A percentile compares a stretch with the other conserved stretches of the same genome.
Evolutionary conservation across 2,888 invertebrate species (phyloP).

Genomic region (Escarpia spicata): DNA sequence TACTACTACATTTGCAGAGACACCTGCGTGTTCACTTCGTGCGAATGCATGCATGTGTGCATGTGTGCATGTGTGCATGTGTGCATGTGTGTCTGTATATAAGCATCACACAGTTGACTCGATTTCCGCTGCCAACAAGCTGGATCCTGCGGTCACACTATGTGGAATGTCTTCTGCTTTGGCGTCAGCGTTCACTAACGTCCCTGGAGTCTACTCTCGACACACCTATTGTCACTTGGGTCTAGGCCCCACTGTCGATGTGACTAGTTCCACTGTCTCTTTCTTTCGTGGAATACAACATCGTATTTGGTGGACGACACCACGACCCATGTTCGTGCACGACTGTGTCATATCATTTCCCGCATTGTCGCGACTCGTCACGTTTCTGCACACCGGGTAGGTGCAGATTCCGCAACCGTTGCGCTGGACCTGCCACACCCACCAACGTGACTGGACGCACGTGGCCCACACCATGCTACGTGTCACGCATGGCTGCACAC

Average conservation of each 20-base stretch:
- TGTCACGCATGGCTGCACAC: not conserved
- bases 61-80: not conserved
- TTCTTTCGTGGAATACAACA: not conserved
- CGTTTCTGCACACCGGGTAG: not conserved
- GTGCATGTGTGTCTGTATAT: not conserved
- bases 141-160: not conserved
- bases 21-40: not conserved
- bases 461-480: not conserved
- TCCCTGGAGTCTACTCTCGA: not conserved
- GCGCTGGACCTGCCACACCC: not conserved
- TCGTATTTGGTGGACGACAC: not conserved
- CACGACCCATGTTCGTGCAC: not conserved
- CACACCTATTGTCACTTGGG: not conserved
- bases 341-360: not conserved
- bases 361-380: not conserved
- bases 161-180: conserved; percentile 3
- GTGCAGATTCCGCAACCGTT: too few relatives aligned
- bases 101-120: not conserved
- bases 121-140: not conserved
- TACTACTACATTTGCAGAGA: not conserved
- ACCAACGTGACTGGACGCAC: not conserved
- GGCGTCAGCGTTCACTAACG: not conserved
- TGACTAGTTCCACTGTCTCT: conserved; percentile 11
- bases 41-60: not conserved
- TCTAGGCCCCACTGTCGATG: not conserved